A percentile compares a stretch with the other conserved stretches of the same genome.
These are phyloP conservation scores for Forbesichthys papilliferus DNA, from an alignment of 2,113 vertebrate species.

Conservation along the genomic window DNA sequence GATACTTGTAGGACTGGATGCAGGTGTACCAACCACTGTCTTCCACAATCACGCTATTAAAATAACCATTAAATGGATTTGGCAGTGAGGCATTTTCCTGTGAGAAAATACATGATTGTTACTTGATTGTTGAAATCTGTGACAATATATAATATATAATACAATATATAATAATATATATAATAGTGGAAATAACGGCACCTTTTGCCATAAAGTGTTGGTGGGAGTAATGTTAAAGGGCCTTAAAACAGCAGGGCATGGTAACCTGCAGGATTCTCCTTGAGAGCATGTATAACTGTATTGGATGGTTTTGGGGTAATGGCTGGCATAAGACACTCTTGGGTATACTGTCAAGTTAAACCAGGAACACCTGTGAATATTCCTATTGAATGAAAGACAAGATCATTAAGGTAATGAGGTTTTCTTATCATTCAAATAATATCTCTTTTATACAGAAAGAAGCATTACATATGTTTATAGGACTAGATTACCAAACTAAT, in stretches of 20 bases:
- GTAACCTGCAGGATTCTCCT: conserved; percentile 9
- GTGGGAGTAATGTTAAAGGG: conserved; percentile 1
- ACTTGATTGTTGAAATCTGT: background rate
- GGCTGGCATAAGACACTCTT: background rate
- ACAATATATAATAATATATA: too few relatives aligned
- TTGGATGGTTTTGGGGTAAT: background rate
- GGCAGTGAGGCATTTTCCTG: background rate
- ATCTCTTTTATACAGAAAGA: too few relatives aligned
- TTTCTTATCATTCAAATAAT: background rate
- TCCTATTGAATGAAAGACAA: conserved; percentile 26
- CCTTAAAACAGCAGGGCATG: conserved; percentile 1
- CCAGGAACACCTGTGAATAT: conserved; percentile 3
- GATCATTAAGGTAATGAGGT: background rate
- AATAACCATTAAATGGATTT: background rate
- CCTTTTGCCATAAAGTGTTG: conserved; percentile 31
- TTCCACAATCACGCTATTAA: background rate
- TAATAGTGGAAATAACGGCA: background rate
- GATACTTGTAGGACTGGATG: conserved; percentile 38
- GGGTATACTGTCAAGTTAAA: conserved; percentile 33
- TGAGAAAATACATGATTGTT: background rate
- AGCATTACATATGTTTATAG: too few relatives aligned
- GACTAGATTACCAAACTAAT: too few relatives aligned
- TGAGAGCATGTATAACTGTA: background rate
- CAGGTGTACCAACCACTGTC: conserved; percentile 50
- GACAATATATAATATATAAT: too few relatives aligned